Evolutionary conservation across 2,797 vertebrate species (phyloP).

Genomic region (Hirundo rustica): DNA sequence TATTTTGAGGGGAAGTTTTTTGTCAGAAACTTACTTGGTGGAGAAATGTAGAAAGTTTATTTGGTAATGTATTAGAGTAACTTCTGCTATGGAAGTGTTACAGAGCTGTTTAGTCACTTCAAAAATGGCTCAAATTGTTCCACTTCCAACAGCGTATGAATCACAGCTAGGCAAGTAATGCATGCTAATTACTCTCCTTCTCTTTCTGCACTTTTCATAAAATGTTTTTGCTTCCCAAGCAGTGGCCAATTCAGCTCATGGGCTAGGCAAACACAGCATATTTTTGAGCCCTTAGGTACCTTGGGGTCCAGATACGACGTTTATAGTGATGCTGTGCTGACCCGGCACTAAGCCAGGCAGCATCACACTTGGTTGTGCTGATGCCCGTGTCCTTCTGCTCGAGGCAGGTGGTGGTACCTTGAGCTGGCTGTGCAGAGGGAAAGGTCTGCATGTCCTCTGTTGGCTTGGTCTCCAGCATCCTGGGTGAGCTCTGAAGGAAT

Average conservation of each 20-base stretch:
- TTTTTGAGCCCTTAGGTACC: background rate
- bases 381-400: background rate
- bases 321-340: background rate
- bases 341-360: background rate
- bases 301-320: background rate
- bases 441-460: background rate
- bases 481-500: background rate
- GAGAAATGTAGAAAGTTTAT: background rate
- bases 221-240: background rate
- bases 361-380: background rate
- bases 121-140: slow-evolving; percentile 39
- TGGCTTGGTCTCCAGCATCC: background rate
- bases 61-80: background rate
- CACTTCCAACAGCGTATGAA: background rate
- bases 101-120: slow-evolving; percentile 3
- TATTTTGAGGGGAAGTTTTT: background rate
- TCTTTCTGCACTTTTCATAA: background rate
- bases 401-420: background rate
- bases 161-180: slow-evolving; percentile 21
- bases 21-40: background rate
- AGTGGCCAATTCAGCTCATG: background rate
- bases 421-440: background rate
- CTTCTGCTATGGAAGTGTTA: background rate
- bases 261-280: background rate
- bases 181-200: slow-evolving; percentile 32